Evolutionary conservation across 2,888 invertebrate species (phyloP).

Genomic region (Meandrusa payeni): DNA sequence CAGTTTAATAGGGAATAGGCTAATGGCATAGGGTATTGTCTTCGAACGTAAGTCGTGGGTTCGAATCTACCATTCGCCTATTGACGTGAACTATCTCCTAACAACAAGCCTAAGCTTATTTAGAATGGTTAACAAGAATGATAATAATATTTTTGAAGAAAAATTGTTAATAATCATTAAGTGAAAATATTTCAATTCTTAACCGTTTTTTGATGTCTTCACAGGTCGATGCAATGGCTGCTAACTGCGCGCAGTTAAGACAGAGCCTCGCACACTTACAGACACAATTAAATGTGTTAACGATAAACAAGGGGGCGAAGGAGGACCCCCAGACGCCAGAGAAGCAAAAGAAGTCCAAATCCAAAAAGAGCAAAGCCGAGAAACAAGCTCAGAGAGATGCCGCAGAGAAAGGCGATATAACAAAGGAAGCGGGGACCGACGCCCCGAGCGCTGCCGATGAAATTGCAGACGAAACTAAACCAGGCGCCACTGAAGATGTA

Average conservation of each 20-base stretch:
- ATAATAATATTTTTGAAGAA: too few species aligned
- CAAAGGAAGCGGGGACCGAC: constrained; percentile 34
- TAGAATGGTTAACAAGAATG: too few species aligned
- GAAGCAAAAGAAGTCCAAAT: constrained; percentile 63
- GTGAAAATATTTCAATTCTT: too few species aligned
- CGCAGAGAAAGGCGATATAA: constrained; percentile 33
- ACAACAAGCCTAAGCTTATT: too few species aligned
- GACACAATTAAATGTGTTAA: constrained; percentile 75
- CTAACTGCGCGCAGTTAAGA: constrained; percentile 80
- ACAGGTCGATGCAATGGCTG: constrained; percentile 82
- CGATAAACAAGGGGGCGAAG: constrained; percentile 43
- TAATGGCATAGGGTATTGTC: too few species aligned
- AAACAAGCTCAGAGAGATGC: constrained; percentile 42
- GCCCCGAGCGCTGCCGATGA: not conserved
- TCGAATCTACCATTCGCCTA: too few species aligned
- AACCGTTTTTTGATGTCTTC: too few species aligned
- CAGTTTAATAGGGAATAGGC: too few species aligned
- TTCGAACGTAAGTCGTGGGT: too few species aligned
- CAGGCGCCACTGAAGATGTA: constrained; percentile 32
- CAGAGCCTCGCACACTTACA: constrained; percentile 82
- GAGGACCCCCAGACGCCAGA: constrained; percentile 61
- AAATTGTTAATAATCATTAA: too few species aligned
- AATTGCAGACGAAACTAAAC: constrained; percentile 20
- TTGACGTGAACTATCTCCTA: too few species aligned
- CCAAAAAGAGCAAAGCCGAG: constrained; percentile 59